Evolutionary conservation across 2,888 invertebrate genomes (phyloP), one percentile per base, ranked within the genome.

Genomic region (Aporophyla nigra): DNA sequence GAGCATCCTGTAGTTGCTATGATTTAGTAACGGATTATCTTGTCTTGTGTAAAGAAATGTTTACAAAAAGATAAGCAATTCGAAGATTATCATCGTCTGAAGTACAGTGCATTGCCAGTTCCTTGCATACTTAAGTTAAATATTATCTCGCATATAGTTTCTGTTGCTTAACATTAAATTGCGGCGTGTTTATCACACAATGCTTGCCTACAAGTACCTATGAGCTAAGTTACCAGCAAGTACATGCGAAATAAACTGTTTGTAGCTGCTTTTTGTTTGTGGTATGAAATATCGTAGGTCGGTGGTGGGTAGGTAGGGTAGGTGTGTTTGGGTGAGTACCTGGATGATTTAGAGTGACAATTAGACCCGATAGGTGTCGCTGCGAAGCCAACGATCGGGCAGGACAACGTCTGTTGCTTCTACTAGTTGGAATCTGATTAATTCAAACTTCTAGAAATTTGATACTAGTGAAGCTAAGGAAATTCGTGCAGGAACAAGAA

Each of bases 1-100:
- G 43, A 78, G 43, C 33, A 74, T 1, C 19, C 69, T 73, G 61
- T 69, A 73, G 51, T 62, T 63, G 46, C 12, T 62, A 54, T 43
- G 53, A 78, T 78, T 83, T 74, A 83, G 69, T 70, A 51, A 16
- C 24, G 33, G 56, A 49, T 73, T 72, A 53, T 73, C n/a, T 81
- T 63, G 21, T n/a, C 43, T 65, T 69, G 12, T 19, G 10, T 24
- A 74, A 56, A 68, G 24, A 62, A 61, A n/a, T 9, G 1, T 51
- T 46, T 65, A 19, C 2, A 33, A 21, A 71, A 43, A 24, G 3
- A 10, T 33, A 9, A 62, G 14, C 49, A 33, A 33, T 43, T n/a
- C 16, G 0, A 62, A 21, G 12, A 5, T 12, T 62, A 16, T 66
- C 21, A 6, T 56, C 49, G 9, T 61, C 0, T 51, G 14, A 27